These are phyloP conservation scores for Hoplodrina ambigua DNA, from an alignment of 2,888 invertebrate species.

Conservation along the genomic window DNA sequence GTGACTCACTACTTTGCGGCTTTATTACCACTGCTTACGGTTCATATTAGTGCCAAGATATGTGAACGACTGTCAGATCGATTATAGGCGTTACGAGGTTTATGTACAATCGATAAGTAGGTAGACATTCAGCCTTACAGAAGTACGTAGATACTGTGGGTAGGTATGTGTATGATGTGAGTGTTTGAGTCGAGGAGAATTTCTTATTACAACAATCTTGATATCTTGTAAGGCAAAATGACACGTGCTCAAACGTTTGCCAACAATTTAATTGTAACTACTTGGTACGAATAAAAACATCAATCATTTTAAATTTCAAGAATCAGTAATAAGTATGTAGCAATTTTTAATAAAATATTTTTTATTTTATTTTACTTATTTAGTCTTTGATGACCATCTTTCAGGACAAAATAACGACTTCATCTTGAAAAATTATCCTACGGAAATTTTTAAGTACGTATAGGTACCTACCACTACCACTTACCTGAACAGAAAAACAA, in stretches of 20 bases:
- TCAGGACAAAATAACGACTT: not conserved
- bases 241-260: slow-evolving; percentile 42
- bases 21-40: slow-evolving; percentile 37
- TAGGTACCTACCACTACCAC: too few relatives aligned
- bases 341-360: not conserved
- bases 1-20: slow-evolving; percentile 38
- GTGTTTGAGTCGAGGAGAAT: slow-evolving; percentile 19
- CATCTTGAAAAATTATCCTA: slow-evolving; percentile 5
- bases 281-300: not conserved
- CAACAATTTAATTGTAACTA: slow-evolving; percentile 24
- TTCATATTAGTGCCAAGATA: slow-evolving; percentile 37
- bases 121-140: slow-evolving; percentile 34
- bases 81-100: slow-evolving; percentile 49
- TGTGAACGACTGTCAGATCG: slow-evolving; percentile 26
- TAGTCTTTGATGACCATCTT: not conserved
- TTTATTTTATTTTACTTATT: not conserved
- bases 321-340: not conserved
- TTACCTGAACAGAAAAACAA: too few relatives aligned
- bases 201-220: slow-evolving; percentile 17
- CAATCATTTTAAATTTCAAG: slow-evolving; percentile 8
- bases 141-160: slow-evolving; percentile 4
- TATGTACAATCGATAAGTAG: slow-evolving; percentile 51
- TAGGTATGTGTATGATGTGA: slow-evolving; percentile 4
- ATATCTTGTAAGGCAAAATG: slow-evolving; percentile 20
- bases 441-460: not conserved